Conservation (phyloP, 2,797 vertebrate genomes). For the Pseudomugil gertrudae region DNA sequence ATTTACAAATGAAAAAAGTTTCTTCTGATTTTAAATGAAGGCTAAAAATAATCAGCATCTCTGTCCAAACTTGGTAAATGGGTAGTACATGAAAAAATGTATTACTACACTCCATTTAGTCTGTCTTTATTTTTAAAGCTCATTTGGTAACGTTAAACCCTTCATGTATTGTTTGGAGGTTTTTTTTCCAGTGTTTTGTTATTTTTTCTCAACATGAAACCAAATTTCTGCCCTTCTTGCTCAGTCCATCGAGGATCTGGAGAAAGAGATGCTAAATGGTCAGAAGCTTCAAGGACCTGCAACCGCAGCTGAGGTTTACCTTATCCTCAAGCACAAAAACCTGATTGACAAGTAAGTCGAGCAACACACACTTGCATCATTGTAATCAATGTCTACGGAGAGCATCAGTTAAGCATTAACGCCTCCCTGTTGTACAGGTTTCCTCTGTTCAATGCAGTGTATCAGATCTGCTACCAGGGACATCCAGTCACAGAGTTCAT, state of each 20-base stretch:
- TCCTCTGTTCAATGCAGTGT: slow-evolving; percentile 93
- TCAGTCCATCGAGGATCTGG: slow-evolving; percentile 93
- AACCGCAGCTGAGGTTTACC: slow-evolving; percentile 90
- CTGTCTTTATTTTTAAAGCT: background rate
- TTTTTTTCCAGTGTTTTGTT: background rate
- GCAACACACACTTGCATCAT: background rate
- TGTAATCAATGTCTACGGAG: background rate
- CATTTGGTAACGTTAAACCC: background rate
- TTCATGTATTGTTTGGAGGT: background rate
- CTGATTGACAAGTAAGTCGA: slow-evolving; percentile 87
- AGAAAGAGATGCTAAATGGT: slow-evolving; percentile 96
- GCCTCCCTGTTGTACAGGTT: slow-evolving; percentile 82
- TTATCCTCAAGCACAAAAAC: slow-evolving; percentile 90
- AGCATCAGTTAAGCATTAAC: background rate
- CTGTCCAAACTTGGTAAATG: background rate
- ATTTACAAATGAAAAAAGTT: background rate
- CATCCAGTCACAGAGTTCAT: slow-evolving; percentile 90
- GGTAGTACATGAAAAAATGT: background rate
- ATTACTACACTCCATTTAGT: background rate
- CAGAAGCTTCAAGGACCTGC: slow-evolving; percentile 97
- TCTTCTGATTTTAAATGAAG: too few species aligned
- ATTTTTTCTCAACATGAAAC: background rate
- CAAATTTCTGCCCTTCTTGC: background rate
- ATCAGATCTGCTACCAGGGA: slow-evolving; percentile 90
- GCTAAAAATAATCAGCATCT: too few species aligned